These are phyloP conservation scores for Hemiprocne comata DNA, from an alignment of 2,113 vertebrate genomes.

Conservation along the genomic window DNA sequence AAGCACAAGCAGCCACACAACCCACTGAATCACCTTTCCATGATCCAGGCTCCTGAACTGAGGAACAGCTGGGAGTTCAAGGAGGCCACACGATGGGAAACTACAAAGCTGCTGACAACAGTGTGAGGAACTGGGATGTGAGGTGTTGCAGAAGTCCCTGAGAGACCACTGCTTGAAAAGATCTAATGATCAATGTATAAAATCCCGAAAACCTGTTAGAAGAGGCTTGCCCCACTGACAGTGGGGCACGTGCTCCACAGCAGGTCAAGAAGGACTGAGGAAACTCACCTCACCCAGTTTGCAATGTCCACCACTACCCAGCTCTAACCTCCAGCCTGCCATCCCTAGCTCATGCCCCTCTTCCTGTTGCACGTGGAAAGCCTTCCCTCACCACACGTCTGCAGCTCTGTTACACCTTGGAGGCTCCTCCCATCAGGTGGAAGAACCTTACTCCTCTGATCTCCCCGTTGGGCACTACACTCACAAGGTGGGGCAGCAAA, in stretches of 20 bases:
- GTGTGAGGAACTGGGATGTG: accelerated
- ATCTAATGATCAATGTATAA: not conserved
- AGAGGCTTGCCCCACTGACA: not conserved
- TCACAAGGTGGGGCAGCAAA: not conserved
- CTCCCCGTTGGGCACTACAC: not conserved
- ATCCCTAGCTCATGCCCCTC: accelerated
- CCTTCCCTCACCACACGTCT: accelerated
- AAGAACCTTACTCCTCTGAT: not conserved
- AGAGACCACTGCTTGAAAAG: not conserved
- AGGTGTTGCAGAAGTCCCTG: not conserved
- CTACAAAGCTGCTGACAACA: not conserved
- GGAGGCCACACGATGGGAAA: not conserved
- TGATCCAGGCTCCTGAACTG: not conserved
- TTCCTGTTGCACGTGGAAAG: not conserved
- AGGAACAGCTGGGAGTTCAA: not conserved
- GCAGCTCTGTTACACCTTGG: not conserved
- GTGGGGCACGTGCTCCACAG: not conserved
- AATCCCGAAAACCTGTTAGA: not conserved
- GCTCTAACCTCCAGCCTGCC: not conserved
- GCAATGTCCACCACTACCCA: not conserved
- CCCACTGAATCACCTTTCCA: not conserved
- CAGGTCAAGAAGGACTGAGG: not conserved
- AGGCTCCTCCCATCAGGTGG: not conserved
- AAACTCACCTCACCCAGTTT: not conserved
- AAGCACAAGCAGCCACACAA: not conserved